Evolutionary conservation across 2,113 vertebrate species (phyloP).

Genomic region (Sander vitreus): DNA sequence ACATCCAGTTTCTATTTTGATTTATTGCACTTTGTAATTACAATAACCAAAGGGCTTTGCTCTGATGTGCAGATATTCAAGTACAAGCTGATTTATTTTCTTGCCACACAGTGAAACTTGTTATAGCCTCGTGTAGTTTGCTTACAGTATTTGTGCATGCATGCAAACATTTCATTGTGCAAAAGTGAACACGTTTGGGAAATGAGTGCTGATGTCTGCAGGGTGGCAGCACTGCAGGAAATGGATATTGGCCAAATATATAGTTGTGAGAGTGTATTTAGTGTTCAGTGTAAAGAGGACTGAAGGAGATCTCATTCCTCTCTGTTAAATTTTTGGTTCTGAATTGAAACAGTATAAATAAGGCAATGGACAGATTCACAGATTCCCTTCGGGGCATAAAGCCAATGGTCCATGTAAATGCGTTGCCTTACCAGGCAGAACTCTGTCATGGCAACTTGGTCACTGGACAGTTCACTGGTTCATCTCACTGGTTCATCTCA

Average conservation of each 20-base stretch:
- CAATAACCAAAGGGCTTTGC: slow-evolving; percentile 69
- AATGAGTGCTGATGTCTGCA: slow-evolving; percentile 68
- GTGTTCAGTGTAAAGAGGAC: background rate
- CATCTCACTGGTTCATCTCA: slow-evolving; percentile 38
- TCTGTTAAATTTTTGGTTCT: background rate
- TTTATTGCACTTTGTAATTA: slow-evolving; percentile 80
- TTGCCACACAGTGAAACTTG: slow-evolving; percentile 47
- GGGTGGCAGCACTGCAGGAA: slow-evolving; percentile 23
- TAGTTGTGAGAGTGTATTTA: background rate
- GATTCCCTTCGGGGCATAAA: slow-evolving; percentile 18
- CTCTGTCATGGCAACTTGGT: slow-evolving; percentile 28
- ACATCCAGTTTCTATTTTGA: slow-evolving; percentile 67
- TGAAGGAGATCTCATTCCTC: background rate
- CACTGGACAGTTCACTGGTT: slow-evolving; percentile 38
- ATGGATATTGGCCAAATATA: slow-evolving; percentile 30
- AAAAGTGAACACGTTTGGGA: slow-evolving; percentile 53
- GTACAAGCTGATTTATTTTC: slow-evolving; percentile 71
- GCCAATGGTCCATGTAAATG: slow-evolving; percentile 45
- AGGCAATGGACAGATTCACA: slow-evolving; percentile 1
- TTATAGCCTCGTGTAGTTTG: slow-evolving; percentile 57
- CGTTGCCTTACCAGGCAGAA: slow-evolving; percentile 8
- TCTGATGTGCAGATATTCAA: slow-evolving; percentile 71
- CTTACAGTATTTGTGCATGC: slow-evolving; percentile 45
- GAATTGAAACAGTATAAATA: slow-evolving; percentile 2
- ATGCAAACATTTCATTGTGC: slow-evolving; percentile 54